A percentile compares a stretch with the other conserved stretches of the same genome.
Evolutionary conservation across 53 echinoderm and acorn worm genomes (phyloP).

Genomic region (Actinopyga echinites): DNA sequence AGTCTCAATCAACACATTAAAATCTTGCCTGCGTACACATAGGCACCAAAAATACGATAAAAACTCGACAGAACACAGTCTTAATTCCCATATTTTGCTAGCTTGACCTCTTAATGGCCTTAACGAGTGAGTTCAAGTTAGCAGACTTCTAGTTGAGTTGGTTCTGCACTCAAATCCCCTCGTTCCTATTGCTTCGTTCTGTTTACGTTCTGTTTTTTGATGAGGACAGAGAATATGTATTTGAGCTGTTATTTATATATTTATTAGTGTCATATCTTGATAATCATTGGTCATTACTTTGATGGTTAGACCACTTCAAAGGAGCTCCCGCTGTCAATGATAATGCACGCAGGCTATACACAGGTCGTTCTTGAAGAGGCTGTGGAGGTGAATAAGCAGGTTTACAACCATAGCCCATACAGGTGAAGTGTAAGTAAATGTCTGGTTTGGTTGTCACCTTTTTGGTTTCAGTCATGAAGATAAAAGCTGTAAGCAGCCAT

Average conservation of each 20-base stretch:
- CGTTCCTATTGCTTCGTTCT: background rate
- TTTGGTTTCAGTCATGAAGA: no score
- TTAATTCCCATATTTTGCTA: background rate
- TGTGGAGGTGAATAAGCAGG: no score
- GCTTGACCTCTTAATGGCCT: constrained; percentile 30
- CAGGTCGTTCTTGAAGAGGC: no score
- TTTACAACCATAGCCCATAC: no score
- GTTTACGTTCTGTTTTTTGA: constrained; percentile 2
- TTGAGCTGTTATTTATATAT: constrained; percentile 27
- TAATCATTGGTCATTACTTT: constrained; percentile 34
- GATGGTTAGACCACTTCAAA: constrained; percentile 18
- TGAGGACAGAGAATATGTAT: background rate
- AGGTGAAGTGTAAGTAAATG: no score
- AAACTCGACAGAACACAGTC: background rate
- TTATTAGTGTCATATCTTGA: constrained; percentile 21
- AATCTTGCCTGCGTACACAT: background rate
- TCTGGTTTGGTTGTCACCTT: no score
- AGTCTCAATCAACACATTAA: constrained; percentile 38
- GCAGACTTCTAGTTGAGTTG: background rate
- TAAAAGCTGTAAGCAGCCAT: no score
- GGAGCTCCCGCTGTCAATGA: constrained; percentile 29
- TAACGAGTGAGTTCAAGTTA: background rate
- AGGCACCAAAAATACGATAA: constrained; percentile 7
- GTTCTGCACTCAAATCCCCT: background rate
- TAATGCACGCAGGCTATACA: no score